phyloP scores from a whole-genome alignment of 2,113 vertebrate genomes.

The Acrocephalus arundinaceus region DNA sequence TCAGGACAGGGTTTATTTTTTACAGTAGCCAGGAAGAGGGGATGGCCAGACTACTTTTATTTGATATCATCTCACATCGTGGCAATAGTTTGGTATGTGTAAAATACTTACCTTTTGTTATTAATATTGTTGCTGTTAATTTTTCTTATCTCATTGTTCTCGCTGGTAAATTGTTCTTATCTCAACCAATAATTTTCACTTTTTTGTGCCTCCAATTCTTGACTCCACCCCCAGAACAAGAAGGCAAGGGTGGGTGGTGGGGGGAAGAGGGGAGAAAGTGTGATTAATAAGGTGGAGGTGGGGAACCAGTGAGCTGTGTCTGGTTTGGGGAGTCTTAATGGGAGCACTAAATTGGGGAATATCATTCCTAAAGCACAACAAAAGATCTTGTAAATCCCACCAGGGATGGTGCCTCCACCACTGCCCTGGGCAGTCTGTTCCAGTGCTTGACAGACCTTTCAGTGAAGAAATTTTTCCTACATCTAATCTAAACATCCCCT shows the following conservation, averaged over 20 bases:
- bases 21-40: not conserved
- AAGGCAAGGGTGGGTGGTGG: rapidly evolving
- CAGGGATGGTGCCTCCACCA: not conserved
- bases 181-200: not conserved
- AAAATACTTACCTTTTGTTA: not conserved
- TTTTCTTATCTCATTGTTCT: not conserved
- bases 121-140: not conserved
- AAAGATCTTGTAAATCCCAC: not conserved
- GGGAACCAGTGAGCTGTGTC: not conserved
- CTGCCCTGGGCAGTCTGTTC: not conserved
- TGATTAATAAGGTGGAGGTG: not conserved
- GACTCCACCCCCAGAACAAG: not conserved
- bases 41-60: not conserved
- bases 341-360: not conserved
- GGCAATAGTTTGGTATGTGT: rapidly evolving
- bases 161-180: not conserved
- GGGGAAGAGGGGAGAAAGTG: not conserved
- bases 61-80: not conserved
- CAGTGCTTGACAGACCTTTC: not conserved
- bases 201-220: not conserved
- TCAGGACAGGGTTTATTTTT: not conserved
- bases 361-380: not conserved
- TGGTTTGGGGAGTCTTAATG: not conserved
- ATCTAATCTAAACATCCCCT: not conserved
- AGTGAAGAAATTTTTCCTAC: not conserved